Evolutionary conservation across 2,113 vertebrate genomes (phyloP).

Genomic region (Nyctibius bracteatus): DNA sequence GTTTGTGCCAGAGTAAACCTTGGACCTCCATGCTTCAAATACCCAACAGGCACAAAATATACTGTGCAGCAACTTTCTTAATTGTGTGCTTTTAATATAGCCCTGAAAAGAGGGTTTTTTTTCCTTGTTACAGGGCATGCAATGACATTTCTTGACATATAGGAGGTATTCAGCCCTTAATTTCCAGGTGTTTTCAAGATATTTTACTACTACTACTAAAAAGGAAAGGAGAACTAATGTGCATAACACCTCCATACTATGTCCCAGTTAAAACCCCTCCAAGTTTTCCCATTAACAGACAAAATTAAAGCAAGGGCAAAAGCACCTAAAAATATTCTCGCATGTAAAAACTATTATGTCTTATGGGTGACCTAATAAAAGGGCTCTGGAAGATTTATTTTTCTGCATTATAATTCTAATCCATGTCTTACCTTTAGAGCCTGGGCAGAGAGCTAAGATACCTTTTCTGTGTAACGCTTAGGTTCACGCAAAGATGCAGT

Average conservation of each 20-base stretch:
- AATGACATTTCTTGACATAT: background rate
- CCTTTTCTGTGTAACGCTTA: background rate
- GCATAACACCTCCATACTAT: background rate
- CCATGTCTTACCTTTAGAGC: background rate
- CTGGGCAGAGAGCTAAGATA: background rate
- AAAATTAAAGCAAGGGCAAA: conserved; percentile 4
- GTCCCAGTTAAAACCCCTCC: background rate
- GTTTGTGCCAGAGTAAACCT: background rate
- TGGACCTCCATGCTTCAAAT: background rate
- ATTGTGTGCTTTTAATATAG: background rate
- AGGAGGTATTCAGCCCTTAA: background rate
- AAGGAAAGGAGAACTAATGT: background rate
- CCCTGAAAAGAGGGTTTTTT: accelerated
- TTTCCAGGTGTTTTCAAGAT: background rate
- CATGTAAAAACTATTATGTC: background rate
- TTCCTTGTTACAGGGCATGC: background rate
- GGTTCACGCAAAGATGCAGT: background rate
- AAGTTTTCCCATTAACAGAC: background rate
- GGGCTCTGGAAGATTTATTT: background rate
- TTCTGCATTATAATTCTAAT: background rate
- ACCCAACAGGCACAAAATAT: background rate
- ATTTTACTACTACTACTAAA: background rate
- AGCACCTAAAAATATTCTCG: conserved; percentile 28
- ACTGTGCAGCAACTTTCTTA: background rate
- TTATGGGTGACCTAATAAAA: background rate